Evolutionary conservation across 2,797 vertebrate species (phyloP).

Genomic region (Lycodopsis pacificus): DNA sequence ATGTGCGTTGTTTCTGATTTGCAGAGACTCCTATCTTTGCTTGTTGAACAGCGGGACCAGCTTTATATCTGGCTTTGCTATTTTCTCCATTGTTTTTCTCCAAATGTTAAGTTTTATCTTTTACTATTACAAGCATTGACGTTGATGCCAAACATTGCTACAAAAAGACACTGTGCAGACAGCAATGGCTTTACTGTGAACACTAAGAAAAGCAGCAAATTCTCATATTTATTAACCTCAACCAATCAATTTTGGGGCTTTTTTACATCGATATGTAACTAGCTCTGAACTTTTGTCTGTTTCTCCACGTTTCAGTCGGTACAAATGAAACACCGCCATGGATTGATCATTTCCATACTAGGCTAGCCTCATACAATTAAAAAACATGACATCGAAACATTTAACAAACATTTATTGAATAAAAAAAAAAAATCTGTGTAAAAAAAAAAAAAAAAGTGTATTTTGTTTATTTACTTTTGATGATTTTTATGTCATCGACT

Average conservation of each 20-base stretch:
- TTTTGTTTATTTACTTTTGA: conserved; percentile 82
- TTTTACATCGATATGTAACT: not conserved
- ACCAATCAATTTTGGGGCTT: not conserved
- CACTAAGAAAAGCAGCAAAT: not conserved
- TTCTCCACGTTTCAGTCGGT: not conserved
- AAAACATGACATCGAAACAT: not conserved
- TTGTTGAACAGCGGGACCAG: conserved; percentile 83
- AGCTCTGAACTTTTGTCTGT: not conserved
- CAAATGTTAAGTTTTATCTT: not conserved
- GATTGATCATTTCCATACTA: not conserved
- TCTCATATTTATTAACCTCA: not conserved
- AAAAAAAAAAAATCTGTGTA: conserved; percentile 25
- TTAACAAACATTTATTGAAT: conserved; percentile 56
- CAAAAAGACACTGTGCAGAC: not conserved
- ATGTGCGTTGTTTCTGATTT: conserved; percentile 41
- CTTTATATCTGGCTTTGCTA: conserved; percentile 81
- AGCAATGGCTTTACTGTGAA: not conserved
- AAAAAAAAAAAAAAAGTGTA: conserved; percentile 4
- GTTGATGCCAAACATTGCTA: not conserved
- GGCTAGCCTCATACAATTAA: not conserved
- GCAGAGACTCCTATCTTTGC: conserved; percentile 82
- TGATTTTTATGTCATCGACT: conserved; percentile 91
- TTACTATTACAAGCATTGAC: not conserved
- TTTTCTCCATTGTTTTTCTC: conserved; percentile 85
- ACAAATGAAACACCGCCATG: not conserved